Percentiles rank a stretch among this genome's conserved stretches.
phyloP scores from a whole-genome alignment of 2,888 invertebrate genomes.

The Cataglyphis livida region DNA sequence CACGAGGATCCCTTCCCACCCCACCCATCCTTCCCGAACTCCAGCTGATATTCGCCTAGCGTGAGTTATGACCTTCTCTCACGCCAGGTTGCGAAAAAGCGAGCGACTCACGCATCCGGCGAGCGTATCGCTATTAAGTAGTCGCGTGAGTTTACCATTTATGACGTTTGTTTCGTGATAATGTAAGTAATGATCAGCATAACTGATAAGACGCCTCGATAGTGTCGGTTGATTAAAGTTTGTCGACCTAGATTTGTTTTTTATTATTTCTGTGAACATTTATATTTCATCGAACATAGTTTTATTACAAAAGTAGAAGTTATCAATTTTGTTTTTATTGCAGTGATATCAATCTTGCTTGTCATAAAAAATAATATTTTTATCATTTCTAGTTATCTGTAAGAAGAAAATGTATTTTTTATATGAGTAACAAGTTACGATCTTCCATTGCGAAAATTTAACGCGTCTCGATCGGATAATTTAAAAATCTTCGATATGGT shows the following conservation, averaged over 20 bases:
- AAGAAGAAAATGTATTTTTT: background rate
- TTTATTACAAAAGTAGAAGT: background rate
- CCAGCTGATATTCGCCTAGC: slow-evolving; percentile 69
- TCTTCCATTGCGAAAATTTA: background rate
- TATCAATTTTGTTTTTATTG: background rate
- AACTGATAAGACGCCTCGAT: slow-evolving; percentile 7
- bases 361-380: slow-evolving; percentile 6
- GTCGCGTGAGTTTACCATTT: slow-evolving; percentile 18
- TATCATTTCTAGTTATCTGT: background rate
- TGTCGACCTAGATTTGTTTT: background rate
- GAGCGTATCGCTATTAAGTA: slow-evolving; percentile 55
- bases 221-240: slow-evolving; percentile 2
- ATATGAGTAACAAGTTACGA: background rate
- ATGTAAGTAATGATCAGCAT: background rate
- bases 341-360: background rate
- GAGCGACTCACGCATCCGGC: slow-evolving; percentile 27
- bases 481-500: slow-evolving; percentile 11
- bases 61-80: slow-evolving; percentile 74
- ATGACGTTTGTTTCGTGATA: slow-evolving; percentile 16
- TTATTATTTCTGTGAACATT: background rate
- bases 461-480: background rate
- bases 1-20: slow-evolving; percentile 12
- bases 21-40: slow-evolving; percentile 18
- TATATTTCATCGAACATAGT: background rate
- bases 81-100: slow-evolving; percentile 69